These are phyloP conservation scores for Anhinga rufa DNA, from an alignment of 2,113 vertebrate genomes.

Conservation along the genomic window DNA sequence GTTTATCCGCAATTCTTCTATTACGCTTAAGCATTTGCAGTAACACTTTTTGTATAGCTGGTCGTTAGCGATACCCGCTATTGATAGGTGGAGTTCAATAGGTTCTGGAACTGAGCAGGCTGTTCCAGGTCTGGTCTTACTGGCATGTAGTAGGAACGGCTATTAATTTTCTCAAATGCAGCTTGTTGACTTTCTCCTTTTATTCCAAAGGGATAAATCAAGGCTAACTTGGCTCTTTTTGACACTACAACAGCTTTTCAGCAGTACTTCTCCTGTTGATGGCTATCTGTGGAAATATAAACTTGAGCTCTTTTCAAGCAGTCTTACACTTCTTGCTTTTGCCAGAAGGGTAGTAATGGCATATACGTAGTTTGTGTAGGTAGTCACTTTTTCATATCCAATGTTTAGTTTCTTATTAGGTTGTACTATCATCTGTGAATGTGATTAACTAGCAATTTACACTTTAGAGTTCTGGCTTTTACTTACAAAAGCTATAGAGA, in stretches of 20 bases:
- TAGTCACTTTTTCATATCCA: background rate
- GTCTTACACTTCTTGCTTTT: background rate
- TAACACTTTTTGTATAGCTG: background rate
- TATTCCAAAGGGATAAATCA: background rate
- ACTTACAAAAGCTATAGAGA: background rate
- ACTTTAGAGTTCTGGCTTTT: background rate
- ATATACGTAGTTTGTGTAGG: background rate
- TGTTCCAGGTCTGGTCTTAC: background rate
- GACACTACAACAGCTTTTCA: background rate
- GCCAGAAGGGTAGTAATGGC: background rate
- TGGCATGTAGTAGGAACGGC: accelerated
- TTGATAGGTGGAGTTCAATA: background rate
- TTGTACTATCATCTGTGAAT: background rate
- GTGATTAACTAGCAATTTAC: background rate
- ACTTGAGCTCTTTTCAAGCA: background rate
- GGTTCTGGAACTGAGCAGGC: background rate
- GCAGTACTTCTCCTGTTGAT: background rate
- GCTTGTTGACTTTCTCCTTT: background rate
- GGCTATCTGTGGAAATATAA: background rate
- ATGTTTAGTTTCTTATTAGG: background rate
- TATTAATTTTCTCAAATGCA: background rate
- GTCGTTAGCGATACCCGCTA: background rate
- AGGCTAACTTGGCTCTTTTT: background rate
- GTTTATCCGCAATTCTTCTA: background rate
- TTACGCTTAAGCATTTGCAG: background rate